phyloP scores from a whole-genome alignment of 2,888 invertebrate species.

The Thumatha senex region DNA sequence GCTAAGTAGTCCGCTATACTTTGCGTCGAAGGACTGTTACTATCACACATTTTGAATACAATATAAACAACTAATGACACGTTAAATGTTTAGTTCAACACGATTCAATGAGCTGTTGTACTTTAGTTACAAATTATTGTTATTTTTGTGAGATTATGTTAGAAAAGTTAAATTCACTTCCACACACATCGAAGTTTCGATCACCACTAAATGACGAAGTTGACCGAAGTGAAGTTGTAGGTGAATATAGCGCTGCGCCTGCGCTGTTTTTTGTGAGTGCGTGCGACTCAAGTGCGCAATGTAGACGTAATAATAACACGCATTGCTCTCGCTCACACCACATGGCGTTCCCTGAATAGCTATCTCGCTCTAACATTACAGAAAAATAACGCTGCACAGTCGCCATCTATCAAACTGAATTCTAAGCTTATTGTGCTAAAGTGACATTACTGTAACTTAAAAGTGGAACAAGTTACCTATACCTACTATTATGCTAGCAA shows the following conservation, averaged over 20 bases:
- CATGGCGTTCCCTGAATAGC: conserved; percentile 2
- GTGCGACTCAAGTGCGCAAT: conserved; percentile 74
- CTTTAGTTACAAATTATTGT: conserved; percentile 80
- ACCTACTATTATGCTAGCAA: neutral
- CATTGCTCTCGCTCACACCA: conserved; percentile 62
- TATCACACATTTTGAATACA: conserved; percentile 82
- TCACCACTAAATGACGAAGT: conserved; percentile 81
- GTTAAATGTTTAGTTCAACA: conserved; percentile 73
- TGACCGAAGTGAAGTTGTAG: conserved; percentile 82
- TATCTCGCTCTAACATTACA: conserved; percentile 46
- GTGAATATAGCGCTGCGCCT: conserved; percentile 79
- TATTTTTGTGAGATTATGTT: conserved; percentile 81
- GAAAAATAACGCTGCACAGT: conserved; percentile 46
- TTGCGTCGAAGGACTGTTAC: conserved; percentile 90
- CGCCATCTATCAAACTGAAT: conserved; percentile 71
- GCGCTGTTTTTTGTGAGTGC: conserved; percentile 80
- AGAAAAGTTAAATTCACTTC: conserved; percentile 82
- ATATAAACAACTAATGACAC: conserved; percentile 71
- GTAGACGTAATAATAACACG: conserved; percentile 77
- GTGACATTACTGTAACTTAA: conserved; percentile 25
- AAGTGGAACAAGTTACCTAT: conserved; percentile 17
- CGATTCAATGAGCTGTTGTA: conserved; percentile 72
- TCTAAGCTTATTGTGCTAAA: conserved; percentile 45
- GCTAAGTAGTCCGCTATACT: conserved; percentile 99
- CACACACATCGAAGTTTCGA: conserved; percentile 81